Evolutionary conservation across 2,797 vertebrate species (phyloP).

Genomic region (Enteromius trimaculatus): DNA sequence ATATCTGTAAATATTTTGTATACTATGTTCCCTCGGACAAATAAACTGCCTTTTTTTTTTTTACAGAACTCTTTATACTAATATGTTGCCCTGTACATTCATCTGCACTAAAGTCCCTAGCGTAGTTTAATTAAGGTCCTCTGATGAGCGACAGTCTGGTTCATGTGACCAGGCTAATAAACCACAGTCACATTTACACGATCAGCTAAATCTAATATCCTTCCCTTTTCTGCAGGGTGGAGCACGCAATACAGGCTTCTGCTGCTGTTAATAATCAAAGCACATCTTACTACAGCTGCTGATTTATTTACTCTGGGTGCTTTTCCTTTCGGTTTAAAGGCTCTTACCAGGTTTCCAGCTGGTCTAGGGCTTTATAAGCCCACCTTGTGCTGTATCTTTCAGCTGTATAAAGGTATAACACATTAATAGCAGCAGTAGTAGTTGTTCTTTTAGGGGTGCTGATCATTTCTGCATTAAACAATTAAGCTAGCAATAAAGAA

Average conservation of each 20-base stretch:
- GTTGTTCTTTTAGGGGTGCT: too few relatives aligned
- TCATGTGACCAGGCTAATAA: constrained; percentile 47
- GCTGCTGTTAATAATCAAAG: too few relatives aligned
- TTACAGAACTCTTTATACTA: background rate
- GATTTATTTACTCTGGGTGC: too few relatives aligned
- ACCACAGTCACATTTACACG: constrained; percentile 37
- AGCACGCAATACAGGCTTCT: background rate
- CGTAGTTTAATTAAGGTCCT: too few relatives aligned
- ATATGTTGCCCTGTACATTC: background rate
- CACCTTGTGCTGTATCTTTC: background rate
- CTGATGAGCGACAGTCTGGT: constrained; percentile 45
- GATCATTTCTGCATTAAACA: too few relatives aligned
- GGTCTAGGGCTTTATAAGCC: background rate
- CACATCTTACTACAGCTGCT: too few relatives aligned
- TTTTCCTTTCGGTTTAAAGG: background rate
- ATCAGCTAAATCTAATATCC: constrained; percentile 53
- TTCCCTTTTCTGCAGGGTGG: background rate
- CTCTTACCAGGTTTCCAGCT: background rate
- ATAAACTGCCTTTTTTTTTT: constrained; percentile 63
- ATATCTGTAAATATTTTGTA: constrained; percentile 66
- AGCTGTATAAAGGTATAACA: background rate
- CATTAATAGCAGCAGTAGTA: too few relatives aligned
- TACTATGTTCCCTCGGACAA: constrained; percentile 40
- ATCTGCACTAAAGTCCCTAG: too few relatives aligned
- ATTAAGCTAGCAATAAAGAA: too few relatives aligned